Base-by-base conservation (phyloP, 1,140 invertebrate genomes). In the Stegodyphus dumicola region DNA sequence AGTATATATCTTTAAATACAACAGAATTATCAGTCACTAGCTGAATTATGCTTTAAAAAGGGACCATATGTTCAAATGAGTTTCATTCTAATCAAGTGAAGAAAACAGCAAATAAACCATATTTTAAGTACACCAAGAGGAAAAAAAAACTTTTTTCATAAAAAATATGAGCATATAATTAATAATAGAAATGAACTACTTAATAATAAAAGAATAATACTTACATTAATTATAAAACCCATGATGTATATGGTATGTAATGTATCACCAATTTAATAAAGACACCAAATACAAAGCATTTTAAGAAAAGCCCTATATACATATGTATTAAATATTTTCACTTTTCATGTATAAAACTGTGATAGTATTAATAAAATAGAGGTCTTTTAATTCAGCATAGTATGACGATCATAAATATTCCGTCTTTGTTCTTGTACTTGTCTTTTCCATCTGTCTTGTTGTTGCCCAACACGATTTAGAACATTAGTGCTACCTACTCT, bases 351-450 rank as follows among this genome's bases (percentile, higher is more conserved):
- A 33, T 69, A n/a, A 69, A 69, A 5, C 18, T 17, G 56, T 11
- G 56, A 11, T 15, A 33, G 33, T 33, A 33, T 33, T 33, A 33
- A 33, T 33, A 33, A 33, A 33, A 60, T 11, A 60, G 15, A 60
- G 4, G 56, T 60, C 15, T 17, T 73, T 73, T 93, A 99, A 92
- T 99, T 99, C 48, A 99, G 93, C 96, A 99, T 99, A 9, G 97
- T 98, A 91, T 99, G 97, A 84, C 96, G 93, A 90, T 99, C 97
- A 90, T 99, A 99, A 90, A 99, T 99, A 91, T 99, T 98, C 88
- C 95, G 93, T 77, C 98, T 92, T 90, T 99, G 98, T 90, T 99
- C 98, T 87, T 97, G 94, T 1, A 99, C 98, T 92, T 99, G 97
- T 52, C 94, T 92, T 90, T 99, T 99, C 98, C 98, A 99, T 90